Conservation (phyloP, 2,113 vertebrate species). For the Amazona vittata region DNA sequence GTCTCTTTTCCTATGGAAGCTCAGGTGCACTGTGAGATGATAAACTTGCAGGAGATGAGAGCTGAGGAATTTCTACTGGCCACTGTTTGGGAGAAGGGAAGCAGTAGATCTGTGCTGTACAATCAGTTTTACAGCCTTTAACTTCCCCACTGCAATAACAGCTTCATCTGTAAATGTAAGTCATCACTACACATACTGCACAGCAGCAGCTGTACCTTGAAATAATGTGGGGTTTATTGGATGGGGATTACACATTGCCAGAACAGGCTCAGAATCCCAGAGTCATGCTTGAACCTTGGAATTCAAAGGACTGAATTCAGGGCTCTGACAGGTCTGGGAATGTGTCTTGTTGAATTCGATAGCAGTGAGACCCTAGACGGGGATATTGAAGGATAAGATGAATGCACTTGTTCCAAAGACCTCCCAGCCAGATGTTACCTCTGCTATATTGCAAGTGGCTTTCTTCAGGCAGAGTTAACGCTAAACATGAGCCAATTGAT, state of each 20-base stretch:
- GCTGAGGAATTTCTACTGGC: neutral
- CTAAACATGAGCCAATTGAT: neutral
- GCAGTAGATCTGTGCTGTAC: neutral
- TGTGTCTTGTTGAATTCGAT: neutral
- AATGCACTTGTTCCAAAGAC: neutral
- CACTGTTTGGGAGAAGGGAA: neutral
- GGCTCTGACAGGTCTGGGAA: neutral
- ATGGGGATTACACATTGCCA: neutral
- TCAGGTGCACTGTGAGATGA: neutral
- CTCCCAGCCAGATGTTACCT: constrained; percentile 26
- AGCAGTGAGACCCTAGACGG: neutral
- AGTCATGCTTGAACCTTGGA: neutral
- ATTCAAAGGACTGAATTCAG: neutral
- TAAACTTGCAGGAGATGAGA: neutral
- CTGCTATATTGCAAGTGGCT: neutral
- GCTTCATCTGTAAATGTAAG: neutral
- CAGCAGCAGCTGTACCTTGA: neutral
- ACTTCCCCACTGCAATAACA: neutral
- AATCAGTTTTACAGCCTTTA: neutral
- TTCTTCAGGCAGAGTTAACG: neutral
- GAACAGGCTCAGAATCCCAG: neutral
- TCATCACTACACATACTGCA: neutral
- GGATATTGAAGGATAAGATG: neutral
- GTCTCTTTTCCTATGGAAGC: neutral
- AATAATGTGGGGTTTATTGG: neutral